Conservation (phyloP, 2,797 vertebrate species). For the Darevskia nairensis region DNA sequence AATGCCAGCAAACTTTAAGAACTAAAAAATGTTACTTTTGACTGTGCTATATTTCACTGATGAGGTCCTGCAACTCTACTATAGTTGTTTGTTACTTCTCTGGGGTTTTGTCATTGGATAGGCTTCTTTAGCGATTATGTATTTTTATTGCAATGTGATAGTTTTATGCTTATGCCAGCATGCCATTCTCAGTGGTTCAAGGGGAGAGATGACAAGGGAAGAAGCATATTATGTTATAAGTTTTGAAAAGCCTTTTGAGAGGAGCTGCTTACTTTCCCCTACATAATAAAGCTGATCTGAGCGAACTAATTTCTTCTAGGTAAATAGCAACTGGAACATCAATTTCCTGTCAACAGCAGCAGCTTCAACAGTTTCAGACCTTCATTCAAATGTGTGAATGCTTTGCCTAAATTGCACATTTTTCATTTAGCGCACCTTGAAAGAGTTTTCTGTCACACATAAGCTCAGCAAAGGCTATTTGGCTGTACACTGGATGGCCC, state of each 20-base stretch:
- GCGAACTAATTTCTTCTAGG: conserved; percentile 76
- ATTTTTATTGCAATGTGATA: neutral
- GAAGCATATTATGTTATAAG: conserved; percentile 12
- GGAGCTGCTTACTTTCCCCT: conserved; percentile 47
- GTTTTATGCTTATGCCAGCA: conserved; percentile 5
- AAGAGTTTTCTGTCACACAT: conserved; percentile 60
- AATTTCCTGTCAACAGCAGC: conserved; percentile 73
- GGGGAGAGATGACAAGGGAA: neutral
- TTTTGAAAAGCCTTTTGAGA: conserved; percentile 50
- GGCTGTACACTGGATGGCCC: conserved; percentile 23
- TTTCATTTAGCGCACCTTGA: conserved; percentile 72
- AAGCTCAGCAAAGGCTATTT: conserved; percentile 44
- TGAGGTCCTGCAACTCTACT: neutral
- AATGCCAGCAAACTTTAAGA: neutral
- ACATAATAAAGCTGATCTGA: conserved; percentile 64
- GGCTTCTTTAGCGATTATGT: conserved; percentile 11
- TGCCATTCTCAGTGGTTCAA: conserved; percentile 15
- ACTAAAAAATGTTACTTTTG: conserved; percentile 1
- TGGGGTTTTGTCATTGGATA: conserved; percentile 24
- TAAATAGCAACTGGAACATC: conserved; percentile 76
- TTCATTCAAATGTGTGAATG: conserved; percentile 74
- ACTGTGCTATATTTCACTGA: conserved; percentile 13
- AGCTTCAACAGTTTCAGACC: conserved; percentile 68
- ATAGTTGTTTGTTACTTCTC: neutral
- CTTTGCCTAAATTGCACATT: conserved; percentile 73